These are phyloP conservation scores for Phalera bucephala DNA, from an alignment of 2,888 invertebrate genomes.

Conservation along the genomic window DNA sequence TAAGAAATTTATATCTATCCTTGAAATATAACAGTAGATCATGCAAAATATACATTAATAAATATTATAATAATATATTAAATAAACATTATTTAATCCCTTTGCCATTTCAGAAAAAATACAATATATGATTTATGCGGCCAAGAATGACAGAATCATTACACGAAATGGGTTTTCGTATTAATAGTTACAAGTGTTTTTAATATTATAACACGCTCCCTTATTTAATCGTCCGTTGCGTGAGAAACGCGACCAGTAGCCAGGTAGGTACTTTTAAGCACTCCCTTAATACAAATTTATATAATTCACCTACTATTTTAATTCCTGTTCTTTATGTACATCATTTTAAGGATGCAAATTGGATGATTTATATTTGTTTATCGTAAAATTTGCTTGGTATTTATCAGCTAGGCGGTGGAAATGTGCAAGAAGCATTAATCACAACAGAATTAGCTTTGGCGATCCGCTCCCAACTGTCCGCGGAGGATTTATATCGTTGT, in stretches of 20 bases:
- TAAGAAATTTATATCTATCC: too few relatives aligned
- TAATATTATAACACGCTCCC: constrained; percentile 65
- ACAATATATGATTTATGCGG: constrained; percentile 32
- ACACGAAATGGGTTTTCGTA: constrained; percentile 44
- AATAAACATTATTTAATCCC: too few relatives aligned
- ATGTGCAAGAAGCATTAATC: constrained; percentile 80
- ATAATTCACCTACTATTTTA: constrained; percentile 12
- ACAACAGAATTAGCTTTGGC: constrained; percentile 82
- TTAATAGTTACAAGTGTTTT: constrained; percentile 59
- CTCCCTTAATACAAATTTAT: constrained; percentile 34
- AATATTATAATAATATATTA: too few relatives aligned
- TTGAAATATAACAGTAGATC: too few relatives aligned
- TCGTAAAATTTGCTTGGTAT: constrained; percentile 30
- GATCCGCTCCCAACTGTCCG: constrained; percentile 78
- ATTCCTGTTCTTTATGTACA: constrained; percentile 16
- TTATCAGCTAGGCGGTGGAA: constrained; percentile 62
- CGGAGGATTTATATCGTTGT: constrained; percentile 67
- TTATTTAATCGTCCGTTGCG: constrained; percentile 77
- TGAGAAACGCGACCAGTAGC: constrained; percentile 78
- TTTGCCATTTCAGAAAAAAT: constrained; percentile 16
- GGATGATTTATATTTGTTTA: constrained; percentile 11
- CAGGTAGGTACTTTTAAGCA: constrained; percentile 64
- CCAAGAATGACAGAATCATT: constrained; percentile 42
- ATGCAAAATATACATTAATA: too few relatives aligned
- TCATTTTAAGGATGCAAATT: constrained; percentile 39